phyloP scores from a whole-genome alignment of 2,113 vertebrate genomes.

The Fregata magnificens region DNA sequence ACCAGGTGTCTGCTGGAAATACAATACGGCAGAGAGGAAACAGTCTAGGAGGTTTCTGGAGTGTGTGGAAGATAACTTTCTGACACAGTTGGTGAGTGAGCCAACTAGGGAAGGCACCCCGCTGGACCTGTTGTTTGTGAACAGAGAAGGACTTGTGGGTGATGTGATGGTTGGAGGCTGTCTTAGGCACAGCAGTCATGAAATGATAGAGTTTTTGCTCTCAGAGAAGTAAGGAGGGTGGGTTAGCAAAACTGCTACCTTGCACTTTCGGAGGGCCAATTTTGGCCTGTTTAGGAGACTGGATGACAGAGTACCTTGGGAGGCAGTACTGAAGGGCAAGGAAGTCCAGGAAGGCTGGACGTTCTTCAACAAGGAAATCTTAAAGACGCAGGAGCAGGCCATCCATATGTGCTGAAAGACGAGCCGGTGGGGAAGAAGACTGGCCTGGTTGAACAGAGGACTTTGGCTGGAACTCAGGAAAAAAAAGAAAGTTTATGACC shows the following conservation, averaged over 20 bases:
- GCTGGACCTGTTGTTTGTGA: no score
- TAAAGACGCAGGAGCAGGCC: background rate
- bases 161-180: no score
- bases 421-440: background rate
- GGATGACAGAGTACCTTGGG: background rate
- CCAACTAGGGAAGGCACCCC: no score
- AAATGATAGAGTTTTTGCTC: background rate
- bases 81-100: no score
- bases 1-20: background rate
- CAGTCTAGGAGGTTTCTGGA: background rate
- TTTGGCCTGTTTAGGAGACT: background rate
- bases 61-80: no score
- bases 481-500: background rate
- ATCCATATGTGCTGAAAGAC: accelerated
- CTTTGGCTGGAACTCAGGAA: background rate
- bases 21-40: background rate
- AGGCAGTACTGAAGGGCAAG: background rate
- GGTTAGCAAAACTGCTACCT: no score
- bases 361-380: background rate
- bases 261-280: background rate
- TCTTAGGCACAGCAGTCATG: background rate
- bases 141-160: no score
- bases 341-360: background rate
- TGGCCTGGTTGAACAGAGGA: background rate
- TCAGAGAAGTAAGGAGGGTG: background rate